These are phyloP conservation scores for Diarsia brunnea DNA, from an alignment of 2,888 invertebrate genomes.

Conservation along the genomic window DNA sequence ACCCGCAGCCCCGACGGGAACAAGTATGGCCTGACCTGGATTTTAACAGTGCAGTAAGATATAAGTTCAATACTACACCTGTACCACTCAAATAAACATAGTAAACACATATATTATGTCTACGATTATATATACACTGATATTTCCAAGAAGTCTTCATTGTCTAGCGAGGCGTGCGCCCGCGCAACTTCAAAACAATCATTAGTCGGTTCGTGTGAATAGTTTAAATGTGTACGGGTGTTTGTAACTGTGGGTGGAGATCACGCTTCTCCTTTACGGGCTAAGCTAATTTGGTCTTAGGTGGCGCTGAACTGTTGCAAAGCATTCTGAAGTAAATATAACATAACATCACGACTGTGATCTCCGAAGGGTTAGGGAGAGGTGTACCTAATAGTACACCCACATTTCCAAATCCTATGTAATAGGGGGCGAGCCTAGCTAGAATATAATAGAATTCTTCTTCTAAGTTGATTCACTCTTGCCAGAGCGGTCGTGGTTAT, in stretches of 20 bases:
- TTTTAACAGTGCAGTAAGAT: neutral
- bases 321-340: neutral
- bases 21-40: neutral
- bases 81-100: conserved; percentile 1
- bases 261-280: conserved; percentile 38
- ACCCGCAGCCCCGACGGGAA: no score
- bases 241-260: conserved; percentile 41
- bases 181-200: conserved; percentile 55
- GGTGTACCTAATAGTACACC: no score
- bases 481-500: no score
- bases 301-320: conserved; percentile 10
- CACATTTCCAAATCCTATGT: no score
- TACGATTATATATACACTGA: neutral
- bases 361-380: no score
- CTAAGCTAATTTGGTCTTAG: conserved; percentile 18
- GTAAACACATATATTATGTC: conserved; percentile 22
- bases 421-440: no score
- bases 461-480: no score
- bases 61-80: conserved; percentile 10
- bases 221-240: conserved; percentile 51
- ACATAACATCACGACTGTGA: no score
- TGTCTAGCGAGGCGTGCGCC: conserved; percentile 57
- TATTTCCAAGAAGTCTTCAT: conserved; percentile 53
- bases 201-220: conserved; percentile 62
- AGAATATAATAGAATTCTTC: no score